Evolutionary conservation across 1,140 invertebrate species (phyloP), one percentile per base, ranked within the genome.

Genomic region (Camponotus vicinus): DNA sequence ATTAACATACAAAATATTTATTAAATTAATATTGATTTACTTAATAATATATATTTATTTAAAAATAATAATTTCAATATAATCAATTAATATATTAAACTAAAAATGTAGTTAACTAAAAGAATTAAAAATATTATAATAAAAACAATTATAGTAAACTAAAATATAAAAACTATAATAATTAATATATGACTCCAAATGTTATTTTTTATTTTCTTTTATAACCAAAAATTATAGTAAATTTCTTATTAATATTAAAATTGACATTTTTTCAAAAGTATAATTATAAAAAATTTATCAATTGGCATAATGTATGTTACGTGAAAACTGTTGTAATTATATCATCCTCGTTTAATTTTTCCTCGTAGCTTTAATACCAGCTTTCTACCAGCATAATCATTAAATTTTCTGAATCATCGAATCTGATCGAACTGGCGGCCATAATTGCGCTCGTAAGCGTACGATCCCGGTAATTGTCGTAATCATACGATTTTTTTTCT

Each of bases 381-480:
- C 27, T 59, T n/a, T 57, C 45, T 79, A 59, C 0, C 27, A 18
- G 4, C 2, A 34, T 49, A 71, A 88, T 78, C 57, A 59, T 59
- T 55, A 59, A 85, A 88, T 85, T 73, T 85, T 63, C 55, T 21
- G 21, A 34, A 57, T 40, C 71, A 85, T 75, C 42, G 59, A 77
- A 52, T 15, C 5, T 9, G 21, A 71, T 59, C 49, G 45, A 71
- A 27, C 55, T 63, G 9, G 73, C 21, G 8, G 3, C 49, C 77
- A 55, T 79, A 88, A 88, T 86, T 75, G 77, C 55, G 32, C 52
- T 63, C 70, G 27, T 63, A 76, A 82, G 32, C 61, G 70, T 57
- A 77, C 21, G 9, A 66, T 45, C 21, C 64, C 57, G 57, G 40
- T 59, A 34, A 45, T 59, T 21, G 61, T 88, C 34, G 11, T 85